These are phyloP conservation scores for Argya squamiceps DNA, from an alignment of 2,797 vertebrate species.

Conservation along the genomic window DNA sequence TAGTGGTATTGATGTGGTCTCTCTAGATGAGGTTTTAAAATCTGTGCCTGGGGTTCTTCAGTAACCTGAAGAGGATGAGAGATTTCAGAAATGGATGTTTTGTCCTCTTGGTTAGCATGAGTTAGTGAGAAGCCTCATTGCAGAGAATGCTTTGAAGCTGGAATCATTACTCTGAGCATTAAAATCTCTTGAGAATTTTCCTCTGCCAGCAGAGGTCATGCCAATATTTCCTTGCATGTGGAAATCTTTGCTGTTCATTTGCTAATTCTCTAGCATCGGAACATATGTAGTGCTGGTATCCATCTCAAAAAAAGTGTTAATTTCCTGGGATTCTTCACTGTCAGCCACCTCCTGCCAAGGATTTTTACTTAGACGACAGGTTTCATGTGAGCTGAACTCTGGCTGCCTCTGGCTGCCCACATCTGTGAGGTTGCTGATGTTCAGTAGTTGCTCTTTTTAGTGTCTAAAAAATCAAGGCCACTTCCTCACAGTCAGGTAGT, in stretches of 20 bases:
- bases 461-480: background rate
- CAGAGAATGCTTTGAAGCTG: background rate
- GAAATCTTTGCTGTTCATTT: background rate
- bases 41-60: background rate
- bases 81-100: background rate
- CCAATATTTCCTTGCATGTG: background rate
- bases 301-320: background rate
- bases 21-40: background rate
- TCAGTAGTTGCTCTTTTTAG: background rate
- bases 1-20: background rate
- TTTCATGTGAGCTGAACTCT: background rate
- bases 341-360: background rate
- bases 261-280: background rate
- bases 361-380: background rate
- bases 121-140: background rate
- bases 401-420: background rate
- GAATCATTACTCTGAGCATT: background rate
- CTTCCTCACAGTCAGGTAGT: background rate
- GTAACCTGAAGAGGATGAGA: background rate
- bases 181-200: background rate
- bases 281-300: background rate
- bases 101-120: background rate
- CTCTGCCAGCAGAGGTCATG: background rate
- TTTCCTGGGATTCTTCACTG: background rate
- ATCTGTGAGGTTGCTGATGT: background rate